Percentiles rank a stretch among this genome's conserved stretches.
Conservation (phyloP, 37 sponge, comb jelly and placozoan genomes). For the Axinella damicornis region DNA sequence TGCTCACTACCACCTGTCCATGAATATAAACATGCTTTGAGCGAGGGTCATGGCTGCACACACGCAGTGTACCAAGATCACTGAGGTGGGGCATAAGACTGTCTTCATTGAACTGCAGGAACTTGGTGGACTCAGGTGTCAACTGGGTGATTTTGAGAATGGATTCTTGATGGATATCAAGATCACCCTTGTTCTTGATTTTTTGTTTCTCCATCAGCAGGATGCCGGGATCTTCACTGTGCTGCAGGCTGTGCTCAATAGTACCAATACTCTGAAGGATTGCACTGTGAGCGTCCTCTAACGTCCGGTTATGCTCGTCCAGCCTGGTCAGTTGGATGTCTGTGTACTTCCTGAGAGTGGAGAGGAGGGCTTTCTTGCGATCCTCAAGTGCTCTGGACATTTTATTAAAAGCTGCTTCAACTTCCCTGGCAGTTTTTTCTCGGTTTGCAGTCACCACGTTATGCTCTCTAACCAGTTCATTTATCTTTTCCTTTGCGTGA, state of each 20-base stretch:
- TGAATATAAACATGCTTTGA: not conserved
- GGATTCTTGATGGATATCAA: conserved; percentile 8
- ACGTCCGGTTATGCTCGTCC: conserved; percentile 19
- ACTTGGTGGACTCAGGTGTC: conserved; percentile 1
- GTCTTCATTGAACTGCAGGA: conserved; percentile 27
- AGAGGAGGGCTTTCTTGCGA: conserved; percentile 13
- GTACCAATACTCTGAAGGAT: not conserved
- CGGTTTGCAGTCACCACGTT: not conserved
- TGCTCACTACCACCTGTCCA: conserved; percentile 4
- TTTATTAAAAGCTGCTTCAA: not conserved
- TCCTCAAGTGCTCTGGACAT: not conserved
- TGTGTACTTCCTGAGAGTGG: conserved; percentile 16
- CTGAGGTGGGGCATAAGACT: not conserved
- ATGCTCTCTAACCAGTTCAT: conserved; percentile 1
- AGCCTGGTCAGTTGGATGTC: conserved; percentile 27
- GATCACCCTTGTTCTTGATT: not conserved
- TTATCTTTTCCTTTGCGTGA: conserved; percentile 11
- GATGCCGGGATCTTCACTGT: not conserved
- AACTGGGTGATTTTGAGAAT: conserved; percentile 19
- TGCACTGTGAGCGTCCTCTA: not conserved
- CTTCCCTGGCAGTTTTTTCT: not conserved
- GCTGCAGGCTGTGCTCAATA: conserved; percentile 3
- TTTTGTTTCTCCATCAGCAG: conserved; percentile 13
- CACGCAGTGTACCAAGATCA: conserved; percentile 24
- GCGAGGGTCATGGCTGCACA: not conserved